phyloP scores from a whole-genome alignment of 1,140 invertebrate species.

The Lepidurus couesii region DNA sequence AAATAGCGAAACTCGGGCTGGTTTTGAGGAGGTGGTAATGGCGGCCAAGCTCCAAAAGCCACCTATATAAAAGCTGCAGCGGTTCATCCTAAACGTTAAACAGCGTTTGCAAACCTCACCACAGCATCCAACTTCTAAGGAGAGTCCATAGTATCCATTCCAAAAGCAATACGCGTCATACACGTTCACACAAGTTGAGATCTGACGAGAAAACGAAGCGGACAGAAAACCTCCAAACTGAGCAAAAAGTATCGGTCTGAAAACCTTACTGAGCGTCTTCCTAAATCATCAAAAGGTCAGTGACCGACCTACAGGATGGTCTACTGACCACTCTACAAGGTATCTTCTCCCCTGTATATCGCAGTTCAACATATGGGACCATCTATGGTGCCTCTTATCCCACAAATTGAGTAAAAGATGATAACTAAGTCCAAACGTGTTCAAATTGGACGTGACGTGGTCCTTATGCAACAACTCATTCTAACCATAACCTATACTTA shows the following conservation, averaged over 20 bases:
- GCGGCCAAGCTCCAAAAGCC: too few species aligned
- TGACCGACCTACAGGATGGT: constrained; percentile 8
- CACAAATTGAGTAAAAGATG: not conserved
- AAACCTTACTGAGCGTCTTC: not conserved
- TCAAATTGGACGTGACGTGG: not conserved
- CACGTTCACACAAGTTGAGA: too few species aligned
- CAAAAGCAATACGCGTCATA: too few species aligned
- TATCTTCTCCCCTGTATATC: not conserved
- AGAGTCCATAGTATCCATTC: too few species aligned
- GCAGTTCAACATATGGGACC: not conserved
- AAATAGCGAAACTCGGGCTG: not conserved
- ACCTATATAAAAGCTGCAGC: too few species aligned
- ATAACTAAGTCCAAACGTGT: not conserved
- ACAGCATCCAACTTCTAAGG: too few species aligned
- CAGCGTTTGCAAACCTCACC: too few species aligned
- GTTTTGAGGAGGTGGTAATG: too few species aligned
- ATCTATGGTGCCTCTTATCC: not conserved
- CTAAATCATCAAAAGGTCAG: constrained; percentile 4
- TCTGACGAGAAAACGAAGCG: too few species aligned
- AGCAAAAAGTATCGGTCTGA: not conserved
- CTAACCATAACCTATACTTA: too few species aligned
- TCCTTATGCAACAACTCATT: too few species aligned
- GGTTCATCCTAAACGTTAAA: too few species aligned
- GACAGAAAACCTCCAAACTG: not conserved
- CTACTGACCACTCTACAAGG: not conserved